phyloP scores from a whole-genome alignment of 1,140 invertebrate species.

The Myzus persicae region DNA sequence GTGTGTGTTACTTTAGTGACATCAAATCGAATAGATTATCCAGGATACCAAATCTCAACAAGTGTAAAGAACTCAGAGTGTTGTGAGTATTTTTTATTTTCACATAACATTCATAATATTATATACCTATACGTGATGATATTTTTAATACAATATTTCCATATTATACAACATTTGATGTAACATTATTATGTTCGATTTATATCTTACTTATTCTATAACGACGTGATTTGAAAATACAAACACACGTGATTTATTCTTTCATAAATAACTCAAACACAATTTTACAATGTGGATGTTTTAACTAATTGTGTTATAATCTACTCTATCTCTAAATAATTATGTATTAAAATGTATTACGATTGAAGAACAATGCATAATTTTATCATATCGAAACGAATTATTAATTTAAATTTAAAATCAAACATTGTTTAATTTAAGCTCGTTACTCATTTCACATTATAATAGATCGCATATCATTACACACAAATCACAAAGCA shows the following conservation, averaged over 20 bases:
- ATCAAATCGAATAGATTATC: constrained; percentile 81
- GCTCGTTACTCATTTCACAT: background rate
- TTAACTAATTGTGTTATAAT: no score
- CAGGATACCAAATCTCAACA: constrained; percentile 74
- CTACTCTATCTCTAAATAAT: no score
- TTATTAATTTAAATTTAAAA: background rate
- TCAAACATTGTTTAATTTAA: background rate
- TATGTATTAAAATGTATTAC: no score
- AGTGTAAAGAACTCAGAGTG: constrained; percentile 79
- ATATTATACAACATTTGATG: background rate
- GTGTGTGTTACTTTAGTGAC: constrained; percentile 73
- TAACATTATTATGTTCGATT: no score
- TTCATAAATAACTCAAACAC: background rate
- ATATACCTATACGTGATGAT: background rate
- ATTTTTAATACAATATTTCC: no score
- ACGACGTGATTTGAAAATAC: background rate
- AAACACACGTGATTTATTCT: background rate
- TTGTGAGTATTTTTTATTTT: constrained; percentile 77
- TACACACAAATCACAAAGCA: background rate
- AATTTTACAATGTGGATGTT: no score
- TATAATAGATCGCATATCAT: background rate
- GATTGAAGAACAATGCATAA: background rate
- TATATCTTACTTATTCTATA: background rate
- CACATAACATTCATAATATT: no score
- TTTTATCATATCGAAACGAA: background rate